Evolutionary conservation across 1,140 invertebrate species (phyloP), one percentile per base, ranked within the genome.

Genomic region (Triops longicaudatus): DNA sequence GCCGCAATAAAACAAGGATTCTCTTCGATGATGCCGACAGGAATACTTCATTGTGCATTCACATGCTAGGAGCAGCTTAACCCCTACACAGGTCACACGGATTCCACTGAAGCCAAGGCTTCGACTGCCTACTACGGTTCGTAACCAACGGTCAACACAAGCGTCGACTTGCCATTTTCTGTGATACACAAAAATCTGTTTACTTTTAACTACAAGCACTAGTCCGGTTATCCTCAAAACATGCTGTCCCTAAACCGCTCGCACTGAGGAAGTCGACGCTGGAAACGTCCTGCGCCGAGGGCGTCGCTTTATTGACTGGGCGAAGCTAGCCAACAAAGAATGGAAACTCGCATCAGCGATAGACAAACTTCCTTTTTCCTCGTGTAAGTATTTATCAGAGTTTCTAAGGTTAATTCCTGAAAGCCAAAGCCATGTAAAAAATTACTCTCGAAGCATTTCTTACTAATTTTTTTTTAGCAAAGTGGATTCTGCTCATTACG

Each of bases 261-360:
- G 50, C 22, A 22, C 50, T 22, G 22, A 22, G 50, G 17, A 63
- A 63, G 50, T 22, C 10, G 50, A 63, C 50, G 50, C 50, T 63
- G 50, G 17, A 17, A 22, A 63, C 50, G 50, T 22, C 50, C 50
- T 63, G 50, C 50, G 50, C 50, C 50, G 50, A 63, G 50, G 50
- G 50, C 50, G 50, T 63, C 50, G 50, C 50, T 63, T 63, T 63
- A 63, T 63, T 63, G 50, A 63, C 50, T 63, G 50, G 50, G 50
- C 50, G 17, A 63, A 63, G 50, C 17, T 22, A 10, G 50, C 50
- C 50, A 22, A 22, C n/a, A 63, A 44, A 63, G 50, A 63, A 63
- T 22, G 50, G 50, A 63, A 63, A 63, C 50, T 17, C 9, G 50
- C 50, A 63, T n/a, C 17, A 63, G 2, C 31, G 50, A 63, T 12